Evolutionary conservation across 2,113 vertebrate species (phyloP).

Genomic region (Perca flavescens): DNA sequence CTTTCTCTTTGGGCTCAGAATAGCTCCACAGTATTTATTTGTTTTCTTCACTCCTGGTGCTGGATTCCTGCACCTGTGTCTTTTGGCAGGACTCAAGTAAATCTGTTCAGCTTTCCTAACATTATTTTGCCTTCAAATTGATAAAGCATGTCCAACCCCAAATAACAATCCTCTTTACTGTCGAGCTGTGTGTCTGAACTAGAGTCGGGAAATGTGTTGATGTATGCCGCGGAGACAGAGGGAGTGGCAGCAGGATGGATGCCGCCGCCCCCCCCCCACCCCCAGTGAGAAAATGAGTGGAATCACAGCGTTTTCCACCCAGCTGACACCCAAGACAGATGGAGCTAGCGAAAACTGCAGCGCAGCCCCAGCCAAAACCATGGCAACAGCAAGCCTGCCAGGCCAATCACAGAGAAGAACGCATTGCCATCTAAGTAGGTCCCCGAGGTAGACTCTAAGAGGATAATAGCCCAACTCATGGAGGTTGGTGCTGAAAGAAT

Average conservation of each 20-base stretch:
- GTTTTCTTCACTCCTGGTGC: slow-evolving; percentile 15
- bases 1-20: slow-evolving; percentile 39
- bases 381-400: slow-evolving; percentile 75
- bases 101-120: slow-evolving; percentile 48
- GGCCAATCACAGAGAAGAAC: slow-evolving; percentile 64
- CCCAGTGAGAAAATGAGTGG: slow-evolving; percentile 76
- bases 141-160: slow-evolving; percentile 46
- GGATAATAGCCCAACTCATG: slow-evolving; percentile 47
- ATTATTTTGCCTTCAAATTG: slow-evolving; percentile 56
- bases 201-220: slow-evolving; percentile 41
- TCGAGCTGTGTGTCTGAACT: slow-evolving; percentile 44
- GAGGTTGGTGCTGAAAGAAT: slow-evolving; percentile 50
- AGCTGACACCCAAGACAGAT: slow-evolving; percentile 76
- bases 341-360: slow-evolving; percentile 67
- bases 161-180: slow-evolving; percentile 59
- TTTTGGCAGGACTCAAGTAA: slow-evolving; percentile 54
- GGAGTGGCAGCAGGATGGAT: slow-evolving; percentile 70
- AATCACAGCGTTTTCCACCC: slow-evolving; percentile 72
- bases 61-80: slow-evolving; percentile 51
- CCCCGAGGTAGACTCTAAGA: slow-evolving; percentile 52
- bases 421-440: slow-evolving; percentile 58
- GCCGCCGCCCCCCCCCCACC: slow-evolving; percentile 42
- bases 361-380: slow-evolving; percentile 70
- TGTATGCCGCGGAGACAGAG: slow-evolving; percentile 50
- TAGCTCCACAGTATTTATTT: slow-evolving; percentile 46